Percentiles rank a stretch among this genome's conserved stretches.
Evolutionary conservation across 2,888 invertebrate species (phyloP).

Genomic region (Petrolisthes cinctipes): DNA sequence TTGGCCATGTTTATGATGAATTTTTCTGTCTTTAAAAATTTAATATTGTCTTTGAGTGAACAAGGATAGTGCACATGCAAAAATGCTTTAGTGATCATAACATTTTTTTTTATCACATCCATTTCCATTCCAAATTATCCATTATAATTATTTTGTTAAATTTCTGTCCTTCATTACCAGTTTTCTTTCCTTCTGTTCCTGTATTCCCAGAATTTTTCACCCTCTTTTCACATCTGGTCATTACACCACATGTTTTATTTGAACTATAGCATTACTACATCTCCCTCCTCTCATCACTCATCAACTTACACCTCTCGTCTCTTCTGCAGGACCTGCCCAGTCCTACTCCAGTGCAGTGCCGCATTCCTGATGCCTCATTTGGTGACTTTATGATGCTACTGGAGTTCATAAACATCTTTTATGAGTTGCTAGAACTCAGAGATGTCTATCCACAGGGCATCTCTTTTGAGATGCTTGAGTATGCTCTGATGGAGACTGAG

Average conservation of each 20-base stretch:
- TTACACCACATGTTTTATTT: neutral
- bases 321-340: constrained; percentile 79
- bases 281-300: neutral
- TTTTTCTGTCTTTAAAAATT: no score
- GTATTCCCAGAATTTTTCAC: no score
- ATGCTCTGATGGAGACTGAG: constrained; percentile 82
- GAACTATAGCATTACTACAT: neutral
- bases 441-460: constrained; percentile 80
- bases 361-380: constrained; percentile 82
- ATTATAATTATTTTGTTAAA: neutral
- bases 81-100: neutral
- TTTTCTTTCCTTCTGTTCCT: neutral
- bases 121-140: neutral
- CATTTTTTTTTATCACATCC: neutral
- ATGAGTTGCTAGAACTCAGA: constrained; percentile 81
- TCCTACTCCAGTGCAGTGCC: constrained; percentile 79
- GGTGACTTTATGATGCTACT: constrained; percentile 89
- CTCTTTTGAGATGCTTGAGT: constrained; percentile 78
- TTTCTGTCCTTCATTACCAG: neutral
- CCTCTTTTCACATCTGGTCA: neutral
- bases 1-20: no score
- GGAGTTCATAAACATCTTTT: constrained; percentile 89
- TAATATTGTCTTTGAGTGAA: neutral
- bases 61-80: neutral
- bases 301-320: neutral